Evolutionary conservation across 2,888 invertebrate species (phyloP).

Genomic region (Torymus auratus): DNA sequence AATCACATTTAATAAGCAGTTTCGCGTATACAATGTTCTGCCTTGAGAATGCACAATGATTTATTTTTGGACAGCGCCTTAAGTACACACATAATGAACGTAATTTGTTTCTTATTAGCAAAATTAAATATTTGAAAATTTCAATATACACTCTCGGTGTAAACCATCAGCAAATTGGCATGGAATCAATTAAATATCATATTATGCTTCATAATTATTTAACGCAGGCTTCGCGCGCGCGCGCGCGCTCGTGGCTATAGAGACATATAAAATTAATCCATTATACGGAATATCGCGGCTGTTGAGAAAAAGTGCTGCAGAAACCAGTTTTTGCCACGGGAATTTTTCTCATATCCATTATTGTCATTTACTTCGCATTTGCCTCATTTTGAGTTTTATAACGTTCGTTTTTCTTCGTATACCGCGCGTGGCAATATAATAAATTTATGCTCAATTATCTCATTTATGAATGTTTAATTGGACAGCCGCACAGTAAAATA

Average conservation of each 20-base stretch:
- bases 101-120: background rate
- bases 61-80: too few species aligned
- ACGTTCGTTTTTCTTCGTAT: conserved; percentile 33
- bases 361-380: conserved; percentile 29
- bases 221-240: background rate
- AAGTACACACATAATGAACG: too few species aligned
- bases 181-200: conserved; percentile 41
- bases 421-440: background rate
- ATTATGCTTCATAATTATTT: conserved; percentile 32
- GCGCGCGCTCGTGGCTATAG: conserved; percentile 9
- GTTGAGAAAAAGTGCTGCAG: background rate
- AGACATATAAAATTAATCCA: conserved; percentile 19
- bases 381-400: conserved; percentile 28
- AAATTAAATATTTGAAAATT: conserved; percentile 3
- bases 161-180: background rate
- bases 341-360: conserved; percentile 1
- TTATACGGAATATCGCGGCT: conserved; percentile 5
- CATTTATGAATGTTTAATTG: conserved; percentile 36
- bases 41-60: too few species aligned
- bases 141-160: background rate
- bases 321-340: conserved; percentile 33
- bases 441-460: conserved; percentile 38
- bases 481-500: conserved; percentile 6
- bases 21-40: too few species aligned
- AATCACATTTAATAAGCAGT: too few species aligned